Base-by-base conservation (phyloP, 2,797 vertebrate genomes). In the Scomberomorus guttatus region DNA sequence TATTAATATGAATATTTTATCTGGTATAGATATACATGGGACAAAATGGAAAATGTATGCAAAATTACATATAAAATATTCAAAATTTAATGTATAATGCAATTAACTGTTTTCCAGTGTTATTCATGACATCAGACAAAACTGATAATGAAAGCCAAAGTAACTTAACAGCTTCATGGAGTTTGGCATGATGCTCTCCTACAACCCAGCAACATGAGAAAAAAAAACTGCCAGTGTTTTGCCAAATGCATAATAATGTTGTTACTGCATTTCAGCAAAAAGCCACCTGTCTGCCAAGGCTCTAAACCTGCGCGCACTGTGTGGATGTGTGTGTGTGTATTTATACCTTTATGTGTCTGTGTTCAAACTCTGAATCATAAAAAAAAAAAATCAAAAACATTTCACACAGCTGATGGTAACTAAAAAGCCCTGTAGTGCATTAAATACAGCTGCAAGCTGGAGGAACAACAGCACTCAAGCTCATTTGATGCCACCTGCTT, bases 171-270 rank as follows among this genome's bases (percentile, higher is more conserved):
- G 44, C 51, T 12, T 44, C 11, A 27, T 22, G 11, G 54, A 57
- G 42, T 62, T 59, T 77, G 79, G 66, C 59, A n/a, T 0, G 5
- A 1, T 18, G 25, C 56, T 57, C 5, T 29, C 8, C 6, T n/a
- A 15, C 27, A 54, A 61, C 37, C 46, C 65, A 44, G 62, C 76
- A 71, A 79, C 60, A 39, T n/a, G 55, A 20, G n/a, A 17, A 25
- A 24, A 34, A 13, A 82, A 55, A 72, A 46, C 39, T 27, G 24
- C 63, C 73, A 75, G n/a, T 11, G 22, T 66, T 83, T 75, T 77
- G 76, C 82, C 83, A 80, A 87, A 80, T 55, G 67, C 71, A 52
- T 72, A 84, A 75, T 57, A 66, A 82, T 74, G 66, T 80, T 79
- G 66, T 37, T 71, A 25, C 27, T 74, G 72, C 51, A 54, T 72